Base-by-base conservation (phyloP, 2,888 invertebrate genomes). In the Thecocarcelia acutangulata region DNA sequence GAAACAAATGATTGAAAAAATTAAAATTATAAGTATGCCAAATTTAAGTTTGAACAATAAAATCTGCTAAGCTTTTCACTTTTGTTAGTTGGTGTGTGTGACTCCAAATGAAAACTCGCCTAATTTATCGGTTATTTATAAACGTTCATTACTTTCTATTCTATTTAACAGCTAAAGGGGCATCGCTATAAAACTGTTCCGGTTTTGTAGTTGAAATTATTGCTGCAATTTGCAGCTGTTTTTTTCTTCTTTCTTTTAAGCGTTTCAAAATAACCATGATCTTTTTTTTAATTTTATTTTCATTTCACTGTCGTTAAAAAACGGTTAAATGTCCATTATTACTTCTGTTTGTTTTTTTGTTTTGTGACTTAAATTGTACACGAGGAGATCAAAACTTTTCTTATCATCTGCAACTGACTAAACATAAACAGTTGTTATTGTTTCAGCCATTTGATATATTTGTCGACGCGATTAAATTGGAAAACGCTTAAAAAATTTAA, bases 391-490 rank as follows among this genome's bases (percentile, higher is more conserved):
- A 37, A 56, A 54, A 64, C 46, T 54, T 74, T 61, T 48, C 40
- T 66, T 42, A 58, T 56, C 46, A 63, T 54, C 37, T 21, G 37
- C 37, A 13, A 33, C 33, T 1, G 33, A 33, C 46, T 56, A 42
- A 21, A 48, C 19, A 64, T 52, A 74, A 74, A 9, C 54, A 64
- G 64, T 50, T 66, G 56, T 75, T 74, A 24, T 19, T 59, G 75
- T 48, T 61, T 37, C 24, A 40, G 46, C 12, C 46, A 76, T 46
- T 72, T 78, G 64, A 52, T 78, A 44, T 52, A 63, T 72, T 77
- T 77, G 70, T 64, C 56, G 64, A 58, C 42, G 73, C 74, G 73
- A 77, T 81, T 66, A 74, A 78, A 74, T 82, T 74, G 50, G 68
- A 78, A 78, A 78, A 70, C 69, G 73, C 46, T 73, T 50, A 52